Evolutionary conservation across 2,888 invertebrate genomes (phyloP), one percentile per base, ranked within the genome.

Genomic region (Acrobasis suavella): DNA sequence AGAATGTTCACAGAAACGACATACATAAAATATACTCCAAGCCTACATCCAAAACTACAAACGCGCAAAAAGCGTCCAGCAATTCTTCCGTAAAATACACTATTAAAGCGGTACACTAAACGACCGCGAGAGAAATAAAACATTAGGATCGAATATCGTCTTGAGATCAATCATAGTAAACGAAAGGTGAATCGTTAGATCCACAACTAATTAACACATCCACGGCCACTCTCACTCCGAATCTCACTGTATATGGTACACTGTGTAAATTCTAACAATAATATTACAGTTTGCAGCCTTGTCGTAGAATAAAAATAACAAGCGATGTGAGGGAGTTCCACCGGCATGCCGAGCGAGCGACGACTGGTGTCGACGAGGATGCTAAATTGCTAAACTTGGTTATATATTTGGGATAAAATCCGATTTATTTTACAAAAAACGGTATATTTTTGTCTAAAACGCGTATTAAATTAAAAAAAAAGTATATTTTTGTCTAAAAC

Each of bases 161-260:
- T 86, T 92, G 91, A 92, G 91, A 92, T 91, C 92, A 92, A 87
- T 88, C 83, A 81, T 84, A 86, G 86, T 84, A 80, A 83, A 81
- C 83, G 83, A 83, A 81, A 77, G 81, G 72, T 69, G 82, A 72
- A 81, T 79, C 81, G 71, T 71, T 32, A 63, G 79, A 83, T 78
- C 81, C 83, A 81, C 80, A 77, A 77, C 79, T 81, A 77, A 81
- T 76, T 79, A 81, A 83, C 81, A 81, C 80, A 74, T 74, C 74
- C 76, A 74, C 76, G 72, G 74, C 72, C 75, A 32, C 76, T 74
- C 72, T 68, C 71, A 72, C 72, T 69, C 69, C 67, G 71, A 67
- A 70, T 69, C 68, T 72, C 72, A 69, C 75, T 70, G 69, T 72
- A 67, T 68, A 71, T 65, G 70, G 69, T 70, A 68, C 69, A 67